phyloP scores from a whole-genome alignment of 1,140 invertebrate genomes.

The Holotrichia oblita region DNA sequence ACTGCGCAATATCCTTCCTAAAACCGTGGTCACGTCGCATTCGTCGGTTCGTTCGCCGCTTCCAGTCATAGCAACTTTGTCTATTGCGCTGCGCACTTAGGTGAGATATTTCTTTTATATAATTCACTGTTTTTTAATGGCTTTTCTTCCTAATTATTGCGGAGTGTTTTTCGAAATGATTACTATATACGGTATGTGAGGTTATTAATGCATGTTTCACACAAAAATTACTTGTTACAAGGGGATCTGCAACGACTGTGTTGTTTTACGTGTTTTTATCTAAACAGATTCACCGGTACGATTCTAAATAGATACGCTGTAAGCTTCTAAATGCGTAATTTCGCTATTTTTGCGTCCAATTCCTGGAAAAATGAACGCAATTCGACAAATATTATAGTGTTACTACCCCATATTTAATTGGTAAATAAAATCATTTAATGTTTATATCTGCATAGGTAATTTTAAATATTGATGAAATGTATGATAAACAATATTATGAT shows the following conservation, averaged over 20 bases:
- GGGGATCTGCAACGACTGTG: not conserved
- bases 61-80: conserved; percentile 34
- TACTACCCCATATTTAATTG: not conserved
- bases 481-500: too few species aligned
- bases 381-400: not conserved
- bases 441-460: too few species aligned
- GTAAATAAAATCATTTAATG: too few species aligned
- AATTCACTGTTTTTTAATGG: conserved; percentile 20
- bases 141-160: conserved; percentile 9
- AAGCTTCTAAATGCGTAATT: conserved; percentile 31
- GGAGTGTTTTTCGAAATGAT: not conserved
- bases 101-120: conserved; percentile 31
- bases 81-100: conserved; percentile 34
- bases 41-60: conserved; percentile 17
- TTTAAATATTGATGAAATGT: too few species aligned
- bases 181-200: too few species aligned
- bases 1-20: conserved; percentile 36
- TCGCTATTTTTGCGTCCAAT: conserved; percentile 29
- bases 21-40: conserved; percentile 35
- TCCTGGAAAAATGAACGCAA: conserved; percentile 2
- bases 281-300: conserved; percentile 31
- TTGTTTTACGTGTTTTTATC: conserved; percentile 34
- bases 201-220: conserved; percentile 24
- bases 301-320: conserved; percentile 27
- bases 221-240: not conserved